These are phyloP conservation scores for Zygothrica quintamaculata DNA, from an alignment of 2,888 invertebrate genomes.

Conservation along the genomic window DNA sequence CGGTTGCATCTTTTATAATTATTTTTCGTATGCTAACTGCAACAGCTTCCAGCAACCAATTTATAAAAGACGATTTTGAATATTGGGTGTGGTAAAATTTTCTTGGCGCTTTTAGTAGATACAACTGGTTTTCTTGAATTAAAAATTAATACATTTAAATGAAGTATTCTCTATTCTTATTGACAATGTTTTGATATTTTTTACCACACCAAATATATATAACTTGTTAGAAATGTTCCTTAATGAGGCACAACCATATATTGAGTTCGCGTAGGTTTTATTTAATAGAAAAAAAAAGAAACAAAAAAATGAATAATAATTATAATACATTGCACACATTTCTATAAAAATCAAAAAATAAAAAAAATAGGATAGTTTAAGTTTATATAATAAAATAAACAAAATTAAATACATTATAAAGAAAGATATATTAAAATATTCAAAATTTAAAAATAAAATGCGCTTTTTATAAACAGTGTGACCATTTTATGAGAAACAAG, in stretches of 20 bases:
- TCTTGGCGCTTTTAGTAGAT: too few species aligned
- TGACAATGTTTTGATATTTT: too few species aligned
- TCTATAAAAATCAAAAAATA: constrained; percentile 40
- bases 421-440: constrained; percentile 63
- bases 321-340: constrained; percentile 44
- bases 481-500: neutral
- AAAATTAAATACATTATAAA: constrained; percentile 41
- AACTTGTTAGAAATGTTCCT: constrained; percentile 54
- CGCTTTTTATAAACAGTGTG: neutral
- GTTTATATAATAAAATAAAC: constrained; percentile 35
- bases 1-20: constrained; percentile 18
- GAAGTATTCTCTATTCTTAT: too few species aligned
- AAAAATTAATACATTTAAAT: too few species aligned
- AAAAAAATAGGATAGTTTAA: constrained; percentile 38
- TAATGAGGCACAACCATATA: constrained; percentile 60
- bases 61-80: constrained; percentile 60
- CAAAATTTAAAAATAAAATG: constrained; percentile 33
- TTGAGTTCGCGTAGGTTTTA: constrained; percentile 60
- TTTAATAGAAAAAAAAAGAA: constrained; percentile 23
- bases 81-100: too few species aligned
- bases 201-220: too few species aligned
- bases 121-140: too few species aligned
- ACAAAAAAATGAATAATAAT: too few species aligned
- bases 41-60: constrained; percentile 28
- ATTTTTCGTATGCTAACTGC: constrained; percentile 32